phyloP scores from a whole-genome alignment of 2,113 vertebrate species.

The Opisthocomus hoazin region DNA sequence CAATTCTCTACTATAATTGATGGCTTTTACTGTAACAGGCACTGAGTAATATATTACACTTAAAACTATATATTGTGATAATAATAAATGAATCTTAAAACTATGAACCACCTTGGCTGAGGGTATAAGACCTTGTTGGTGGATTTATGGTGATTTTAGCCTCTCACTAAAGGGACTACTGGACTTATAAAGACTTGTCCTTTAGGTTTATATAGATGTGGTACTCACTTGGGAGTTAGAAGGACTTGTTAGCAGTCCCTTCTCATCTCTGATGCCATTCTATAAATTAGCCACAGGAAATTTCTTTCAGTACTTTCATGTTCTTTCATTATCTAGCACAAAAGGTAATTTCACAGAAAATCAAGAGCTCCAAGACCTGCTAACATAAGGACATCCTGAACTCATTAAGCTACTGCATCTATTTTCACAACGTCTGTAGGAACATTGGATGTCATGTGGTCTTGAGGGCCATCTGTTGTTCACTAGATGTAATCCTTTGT shows the following conservation, averaged over 20 bases:
- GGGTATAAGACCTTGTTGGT: background rate
- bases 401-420: background rate
- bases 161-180: background rate
- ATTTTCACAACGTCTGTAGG: background rate
- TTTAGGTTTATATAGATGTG: background rate
- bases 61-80: background rate
- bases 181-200: background rate
- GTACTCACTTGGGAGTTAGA: background rate
- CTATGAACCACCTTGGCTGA: background rate
- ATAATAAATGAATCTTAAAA: background rate
- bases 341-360: background rate
- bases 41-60: background rate
- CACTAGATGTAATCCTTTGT: background rate
- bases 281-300: background rate
- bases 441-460: background rate
- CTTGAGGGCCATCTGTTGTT: background rate
- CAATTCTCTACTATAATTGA: background rate
- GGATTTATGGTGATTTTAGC: background rate
- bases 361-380: background rate
- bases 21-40: background rate
- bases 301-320: background rate
- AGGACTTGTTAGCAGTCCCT: background rate
- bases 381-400: background rate
- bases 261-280: background rate
- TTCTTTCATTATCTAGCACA: background rate